Evolutionary conservation across 2,888 invertebrate genomes (phyloP).

Genomic region (Litoditis marina): DNA sequence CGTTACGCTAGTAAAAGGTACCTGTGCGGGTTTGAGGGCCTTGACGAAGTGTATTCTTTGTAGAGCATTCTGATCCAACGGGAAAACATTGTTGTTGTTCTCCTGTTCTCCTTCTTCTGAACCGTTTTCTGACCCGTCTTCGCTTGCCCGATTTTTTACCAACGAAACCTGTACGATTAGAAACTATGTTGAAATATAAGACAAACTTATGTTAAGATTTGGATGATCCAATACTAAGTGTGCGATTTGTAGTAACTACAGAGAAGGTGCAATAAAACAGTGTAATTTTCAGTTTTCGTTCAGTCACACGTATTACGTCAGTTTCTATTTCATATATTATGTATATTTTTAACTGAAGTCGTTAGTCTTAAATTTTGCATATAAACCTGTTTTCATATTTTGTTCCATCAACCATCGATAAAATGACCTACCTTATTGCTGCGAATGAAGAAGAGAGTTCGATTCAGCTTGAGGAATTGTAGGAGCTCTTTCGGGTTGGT

Average conservation of each 20-base stretch:
- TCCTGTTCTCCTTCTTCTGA: conserved; percentile 42
- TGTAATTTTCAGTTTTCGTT: too few relatives aligned
- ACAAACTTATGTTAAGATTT: background rate
- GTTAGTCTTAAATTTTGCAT: too few relatives aligned
- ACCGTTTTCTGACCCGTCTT: conserved; percentile 58
- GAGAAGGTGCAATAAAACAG: too few relatives aligned
- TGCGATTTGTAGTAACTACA: too few relatives aligned
- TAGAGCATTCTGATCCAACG: conserved; percentile 53
- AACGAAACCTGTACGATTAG: conserved; percentile 37
- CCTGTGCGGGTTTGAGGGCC: conserved; percentile 56
- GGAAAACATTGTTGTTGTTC: conserved; percentile 53
- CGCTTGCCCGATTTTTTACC: conserved; percentile 55
- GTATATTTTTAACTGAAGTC: too few relatives aligned
- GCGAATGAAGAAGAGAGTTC: conserved; percentile 89
- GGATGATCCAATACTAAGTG: too few relatives aligned
- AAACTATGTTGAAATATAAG: background rate
- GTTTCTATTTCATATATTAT: too few relatives aligned
- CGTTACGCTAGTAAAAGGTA: too few relatives aligned
- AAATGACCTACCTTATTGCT: conserved; percentile 71
- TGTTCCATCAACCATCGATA: too few relatives aligned
- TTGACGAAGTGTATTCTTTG: conserved; percentile 53
- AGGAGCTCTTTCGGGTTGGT: conserved; percentile 84
- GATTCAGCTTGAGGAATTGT: conserved; percentile 85
- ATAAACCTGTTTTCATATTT: too few relatives aligned
- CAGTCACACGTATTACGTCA: too few relatives aligned